A percentile compares a stretch with the other conserved stretches of the same genome.
Evolutionary conservation across 1,140 invertebrate genomes (phyloP).

Genomic region (Tetranychus urticae): DNA sequence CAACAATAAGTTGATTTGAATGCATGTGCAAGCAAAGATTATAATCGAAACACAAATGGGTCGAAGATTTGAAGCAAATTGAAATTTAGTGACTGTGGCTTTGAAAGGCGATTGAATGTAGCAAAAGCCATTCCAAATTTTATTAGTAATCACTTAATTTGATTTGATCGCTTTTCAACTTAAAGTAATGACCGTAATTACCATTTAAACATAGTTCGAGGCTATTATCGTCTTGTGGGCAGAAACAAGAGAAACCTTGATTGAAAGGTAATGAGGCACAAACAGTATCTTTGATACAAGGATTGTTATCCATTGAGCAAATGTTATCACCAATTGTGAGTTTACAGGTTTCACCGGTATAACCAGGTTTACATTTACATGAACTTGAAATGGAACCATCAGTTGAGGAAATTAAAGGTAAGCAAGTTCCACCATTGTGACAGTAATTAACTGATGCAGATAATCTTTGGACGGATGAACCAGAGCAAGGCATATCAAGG

Average conservation of each 20-base stretch:
- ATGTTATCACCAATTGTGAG: slow-evolving; percentile 39
- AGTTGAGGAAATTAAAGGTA: slow-evolving; percentile 18
- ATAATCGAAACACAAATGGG: too few species aligned
- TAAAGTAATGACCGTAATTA: too few species aligned
- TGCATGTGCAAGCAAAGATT: too few species aligned
- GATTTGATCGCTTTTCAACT: too few species aligned
- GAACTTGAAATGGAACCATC: slow-evolving; percentile 27
- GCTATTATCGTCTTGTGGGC: slow-evolving; percentile 16
- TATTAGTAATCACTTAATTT: too few species aligned
- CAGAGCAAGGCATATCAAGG: slow-evolving; percentile 23
- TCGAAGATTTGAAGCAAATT: too few species aligned
- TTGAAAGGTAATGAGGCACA: slow-evolving; percentile 41
- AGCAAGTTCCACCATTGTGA: slow-evolving; percentile 52
- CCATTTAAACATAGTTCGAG: too few species aligned
- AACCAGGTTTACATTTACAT: slow-evolving; percentile 27
- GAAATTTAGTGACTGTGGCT: too few species aligned
- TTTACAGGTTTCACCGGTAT: slow-evolving; percentile 31
- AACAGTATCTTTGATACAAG: slow-evolving; percentile 43
- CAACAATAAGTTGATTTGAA: too few species aligned
- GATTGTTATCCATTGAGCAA: slow-evolving; percentile 33
- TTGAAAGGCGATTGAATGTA: too few species aligned
- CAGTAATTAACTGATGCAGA: slow-evolving; percentile 20
- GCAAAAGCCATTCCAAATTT: too few species aligned
- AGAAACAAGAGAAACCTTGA: slow-evolving; percentile 42
- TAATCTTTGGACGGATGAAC: too few species aligned